phyloP scores from a whole-genome alignment of 2,888 invertebrate genomes.

The Pristionchus maxplancki region DNA sequence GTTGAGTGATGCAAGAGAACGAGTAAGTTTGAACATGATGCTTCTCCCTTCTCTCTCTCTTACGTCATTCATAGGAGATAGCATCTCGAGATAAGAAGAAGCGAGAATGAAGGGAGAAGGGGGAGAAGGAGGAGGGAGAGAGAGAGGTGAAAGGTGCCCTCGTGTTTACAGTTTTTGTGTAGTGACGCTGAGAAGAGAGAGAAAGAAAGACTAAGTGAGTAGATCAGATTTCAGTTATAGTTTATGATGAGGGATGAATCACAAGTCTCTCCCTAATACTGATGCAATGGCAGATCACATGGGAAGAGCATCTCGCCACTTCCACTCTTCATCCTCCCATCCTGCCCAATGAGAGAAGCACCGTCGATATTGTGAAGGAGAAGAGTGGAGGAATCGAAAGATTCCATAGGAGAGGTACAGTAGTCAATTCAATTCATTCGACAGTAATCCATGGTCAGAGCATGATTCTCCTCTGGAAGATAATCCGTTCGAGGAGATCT shows the following conservation, averaged over 20 bases:
- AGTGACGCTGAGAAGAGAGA: conserved; percentile 23
- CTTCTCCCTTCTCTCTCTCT: neutral
- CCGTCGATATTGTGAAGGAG: conserved; percentile 14
- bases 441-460: neutral
- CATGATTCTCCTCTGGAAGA: conserved; percentile 46
- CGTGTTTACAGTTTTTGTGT: conserved; percentile 37
- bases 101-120: neutral
- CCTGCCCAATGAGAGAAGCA: neutral
- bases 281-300: conserved; percentile 22
- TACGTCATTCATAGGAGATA: conserved; percentile 41
- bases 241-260: neutral
- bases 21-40: conserved; percentile 30
- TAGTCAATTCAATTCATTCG: neutral
- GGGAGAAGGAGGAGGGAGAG: neutral
- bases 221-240: conserved; percentile 40
- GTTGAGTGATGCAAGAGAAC: conserved; percentile 41
- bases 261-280: neutral
- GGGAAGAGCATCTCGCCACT: conserved; percentile 46
- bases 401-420: conserved; percentile 33
- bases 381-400: neutral
- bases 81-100: conserved; percentile 40
- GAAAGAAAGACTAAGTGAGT: conserved; percentile 11
- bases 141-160: conserved; percentile 38
- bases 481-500: conserved; percentile 51
- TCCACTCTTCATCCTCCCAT: conserved; percentile 27